Evolutionary conservation across 1,140 invertebrate genomes (phyloP).

Genomic region (Camponotus floridanus): DNA sequence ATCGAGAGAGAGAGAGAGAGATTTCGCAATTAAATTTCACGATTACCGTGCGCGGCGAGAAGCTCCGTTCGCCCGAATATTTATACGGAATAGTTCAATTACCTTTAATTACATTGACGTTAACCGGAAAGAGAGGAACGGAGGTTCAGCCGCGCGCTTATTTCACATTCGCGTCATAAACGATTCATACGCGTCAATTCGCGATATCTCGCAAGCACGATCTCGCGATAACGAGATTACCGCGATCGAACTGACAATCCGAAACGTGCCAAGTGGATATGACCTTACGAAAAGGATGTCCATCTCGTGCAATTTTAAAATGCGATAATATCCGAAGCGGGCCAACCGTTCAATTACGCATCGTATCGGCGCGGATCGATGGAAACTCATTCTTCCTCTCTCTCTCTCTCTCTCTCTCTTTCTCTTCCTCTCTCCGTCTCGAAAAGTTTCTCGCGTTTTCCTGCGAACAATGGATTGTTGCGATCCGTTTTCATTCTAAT

Average conservation of each 20-base stretch:
- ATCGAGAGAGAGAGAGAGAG: conserved; percentile 31
- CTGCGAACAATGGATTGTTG: conserved; percentile 5
- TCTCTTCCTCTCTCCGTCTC: background rate
- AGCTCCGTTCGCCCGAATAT: conserved; percentile 31
- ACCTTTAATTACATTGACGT: conserved; percentile 38
- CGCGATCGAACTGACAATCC: conserved; percentile 34
- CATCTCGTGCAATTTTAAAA: conserved; percentile 47
- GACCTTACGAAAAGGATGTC: conserved; percentile 23
- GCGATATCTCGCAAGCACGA: background rate
- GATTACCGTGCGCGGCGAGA: conserved; percentile 10
- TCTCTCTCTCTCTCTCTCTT: no score
- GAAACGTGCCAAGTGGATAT: conserved; percentile 18
- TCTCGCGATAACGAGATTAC: conserved; percentile 43
- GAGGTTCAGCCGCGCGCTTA: conserved; percentile 31
- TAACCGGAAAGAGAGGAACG: conserved; percentile 8
- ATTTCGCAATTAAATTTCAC: conserved; percentile 48
- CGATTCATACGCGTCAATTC: conserved; percentile 49
- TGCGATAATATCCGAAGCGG: conserved; percentile 36
- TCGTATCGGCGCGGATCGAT: conserved; percentile 20
- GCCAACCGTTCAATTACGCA: conserved; percentile 31
- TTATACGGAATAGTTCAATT: conserved; percentile 62
- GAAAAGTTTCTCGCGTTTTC: conserved; percentile 21
- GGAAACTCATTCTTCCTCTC: background rate
- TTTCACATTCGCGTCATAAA: conserved; percentile 45
- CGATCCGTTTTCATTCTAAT: background rate